Evolutionary conservation across 2,888 invertebrate genomes (phyloP), one percentile per base, ranked within the genome.

Genomic region (Uloborus plumipes): DNA sequence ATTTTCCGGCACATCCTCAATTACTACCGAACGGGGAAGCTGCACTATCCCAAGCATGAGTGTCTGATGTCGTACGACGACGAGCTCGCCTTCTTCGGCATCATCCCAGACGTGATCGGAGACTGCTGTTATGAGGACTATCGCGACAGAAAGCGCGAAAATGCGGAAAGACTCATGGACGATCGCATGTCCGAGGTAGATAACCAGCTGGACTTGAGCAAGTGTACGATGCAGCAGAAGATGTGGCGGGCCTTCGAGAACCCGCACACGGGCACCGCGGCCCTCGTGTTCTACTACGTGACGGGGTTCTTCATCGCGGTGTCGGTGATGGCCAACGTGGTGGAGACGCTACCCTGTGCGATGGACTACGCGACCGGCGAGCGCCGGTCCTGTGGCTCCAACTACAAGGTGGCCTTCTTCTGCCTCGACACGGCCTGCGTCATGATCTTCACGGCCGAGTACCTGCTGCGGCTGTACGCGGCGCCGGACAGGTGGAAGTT

Each of bases 171-270:
- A 85, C 92, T 99, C 75, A 94, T 98, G 94, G 99, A 99, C 90
- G 99, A 99, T 90, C 96, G 96, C 89, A 91, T 96, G 84, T 96
- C 95, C 86, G 96, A 97, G 89, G 79, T 80, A 18, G 95, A 95
- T 88, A 66, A 95, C 89, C 96, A 96, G 89, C 94, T 94, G 31
- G 92, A 96, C 86, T 88, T 89, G 11, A 87, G 87, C 16, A 86
- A 86, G 26, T 95, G 95, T 84, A 95, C 96, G 89, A 92, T 95
- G 87, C 92, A 96, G 86, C 95, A 98, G 89, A 95, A 95, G 90
- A 98, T 99, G 98, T 99, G 99, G 99, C 92, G 98, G 87, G 99
- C 99, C 67, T 99, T 99, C 90, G 99, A 99, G 90, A 99, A 99
- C 91, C 98, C 99, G 49, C 99, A 99, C 91, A 97, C 97, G 83